Evolutionary conservation across 2,888 invertebrate genomes (phyloP), one percentile per base, ranked within the genome.

Genomic region (Orchesellides sinensis): DNA sequence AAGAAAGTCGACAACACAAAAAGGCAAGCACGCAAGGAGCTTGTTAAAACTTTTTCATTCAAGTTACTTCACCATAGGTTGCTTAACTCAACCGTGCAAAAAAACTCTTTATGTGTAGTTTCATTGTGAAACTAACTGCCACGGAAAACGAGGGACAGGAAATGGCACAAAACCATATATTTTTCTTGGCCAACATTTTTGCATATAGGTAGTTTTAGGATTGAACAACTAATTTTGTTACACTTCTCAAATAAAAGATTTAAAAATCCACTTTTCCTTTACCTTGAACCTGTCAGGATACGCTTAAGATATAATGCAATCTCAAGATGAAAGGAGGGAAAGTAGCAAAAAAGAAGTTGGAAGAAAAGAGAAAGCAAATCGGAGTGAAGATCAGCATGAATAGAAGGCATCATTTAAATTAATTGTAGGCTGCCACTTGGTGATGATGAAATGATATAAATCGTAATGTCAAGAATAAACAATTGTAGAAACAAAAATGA

Each of bases 361-460:
- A 59, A 23, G 25, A 5, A n/a, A n/a, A 40, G 2, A n/a, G 21
- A 35, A 45, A 54, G 54, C 47, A 49, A 17, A 49, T 66, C 66
- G 63, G 25, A 63, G 63, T 27, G 63, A 47, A 47, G 66, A 47
- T 27, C n/a, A 49, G 47, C n/a, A 47, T 47, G n/a, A 66, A 66
- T 47, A 25, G 49, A 14, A 54, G 35, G 25, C 19, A 54, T 25
- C 74, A 63, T 74, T 74, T 63, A 65, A 74, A 74, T 65, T 74
- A 74, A 74, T 74, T 65, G 74, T 40, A 49, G 54, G 54, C 35
- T 74, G 35, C 65, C 65, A 74, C 61, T 73, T 61, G 73, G 54
- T 63, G 73, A 63, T 74, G 74, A 65, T 65, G 63, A 74, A 74
- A 74, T 54, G 74, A 74, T 74, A 74, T 74, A 63, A 74, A 65